Conservation (phyloP, 2,888 invertebrate genomes). For the Scaptomyza flava region DNA sequence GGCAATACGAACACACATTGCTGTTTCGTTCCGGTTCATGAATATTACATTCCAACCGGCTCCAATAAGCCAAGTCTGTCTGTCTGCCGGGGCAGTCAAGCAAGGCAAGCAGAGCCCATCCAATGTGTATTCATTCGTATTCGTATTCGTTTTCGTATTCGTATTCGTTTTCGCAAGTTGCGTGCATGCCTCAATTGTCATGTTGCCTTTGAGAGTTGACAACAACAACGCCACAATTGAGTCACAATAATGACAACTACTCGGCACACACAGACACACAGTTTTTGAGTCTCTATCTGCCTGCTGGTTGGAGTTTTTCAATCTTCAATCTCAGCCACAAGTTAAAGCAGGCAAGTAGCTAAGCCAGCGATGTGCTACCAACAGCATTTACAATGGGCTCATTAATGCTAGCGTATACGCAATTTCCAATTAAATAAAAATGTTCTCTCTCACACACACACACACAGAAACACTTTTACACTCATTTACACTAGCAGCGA, state of each 20-base stretch:
- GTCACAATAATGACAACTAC: conserved; percentile 78
- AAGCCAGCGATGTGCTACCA: conserved; percentile 32
- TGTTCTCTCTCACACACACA: conserved; percentile 10
- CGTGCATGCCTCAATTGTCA: conserved; percentile 64
- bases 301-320: conserved; percentile 27
- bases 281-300: conserved; percentile 3
- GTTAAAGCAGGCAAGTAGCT: conserved; percentile 31
- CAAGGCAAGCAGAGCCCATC: conserved; percentile 37
- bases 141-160: not conserved
- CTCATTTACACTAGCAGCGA: conserved; percentile 36
- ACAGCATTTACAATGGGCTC: conserved; percentile 67
- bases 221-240: conserved; percentile 67
- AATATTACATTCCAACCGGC: conserved; percentile 56
- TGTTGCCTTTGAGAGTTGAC: conserved; percentile 56
- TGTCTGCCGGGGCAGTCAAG: conserved; percentile 23
- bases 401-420: conserved; percentile 76
- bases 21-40: conserved; percentile 53
- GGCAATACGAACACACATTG: conserved; percentile 32
- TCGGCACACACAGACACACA: conserved; percentile 14
- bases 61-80: conserved; percentile 51
- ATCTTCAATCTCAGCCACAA: conserved; percentile 21
- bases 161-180: conserved; percentile 47
- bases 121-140: conserved; percentile 49
- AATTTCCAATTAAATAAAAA: conserved; percentile 79
- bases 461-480: conserved; percentile 1